Evolutionary conservation across 2,797 vertebrate genomes (phyloP).

Genomic region (Sparus aurata): DNA sequence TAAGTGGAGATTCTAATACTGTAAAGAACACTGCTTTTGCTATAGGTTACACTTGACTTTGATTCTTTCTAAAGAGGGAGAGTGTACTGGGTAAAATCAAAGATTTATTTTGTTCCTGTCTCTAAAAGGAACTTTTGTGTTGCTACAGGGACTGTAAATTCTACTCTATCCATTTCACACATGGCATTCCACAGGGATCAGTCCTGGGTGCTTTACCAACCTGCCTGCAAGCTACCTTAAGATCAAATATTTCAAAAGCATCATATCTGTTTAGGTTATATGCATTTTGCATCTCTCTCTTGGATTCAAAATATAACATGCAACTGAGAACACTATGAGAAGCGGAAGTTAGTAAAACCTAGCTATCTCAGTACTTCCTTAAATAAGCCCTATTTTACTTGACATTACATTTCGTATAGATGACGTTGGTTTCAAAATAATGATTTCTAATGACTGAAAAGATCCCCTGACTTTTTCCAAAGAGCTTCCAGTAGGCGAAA

Average conservation of each 20-base stretch:
- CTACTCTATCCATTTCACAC: not conserved
- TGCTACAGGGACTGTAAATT: not conserved
- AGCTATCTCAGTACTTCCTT: not conserved
- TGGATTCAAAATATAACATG: not conserved
- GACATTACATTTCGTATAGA: not conserved
- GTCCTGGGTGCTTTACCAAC: not conserved
- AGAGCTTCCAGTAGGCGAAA: no score
- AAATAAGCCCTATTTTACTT: not conserved
- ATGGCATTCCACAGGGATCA: not conserved
- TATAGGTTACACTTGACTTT: slow-evolving; percentile 2
- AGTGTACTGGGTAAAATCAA: not conserved
- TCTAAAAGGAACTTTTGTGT: not conserved
- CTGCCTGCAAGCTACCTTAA: not conserved
- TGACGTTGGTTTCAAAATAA: no score
- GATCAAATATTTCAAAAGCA: not conserved
- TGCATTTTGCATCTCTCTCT: not conserved
- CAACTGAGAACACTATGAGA: not conserved
- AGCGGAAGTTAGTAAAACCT: not conserved
- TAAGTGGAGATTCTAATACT: not conserved
- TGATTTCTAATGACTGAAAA: no score
- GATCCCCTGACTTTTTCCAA: no score
- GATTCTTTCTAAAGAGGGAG: not conserved
- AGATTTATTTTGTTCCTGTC: not conserved
- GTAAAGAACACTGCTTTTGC: not conserved
- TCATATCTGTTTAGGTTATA: not conserved